Conservation (phyloP, 2,797 vertebrate genomes). For the Phalloptychus januarius region DNA sequence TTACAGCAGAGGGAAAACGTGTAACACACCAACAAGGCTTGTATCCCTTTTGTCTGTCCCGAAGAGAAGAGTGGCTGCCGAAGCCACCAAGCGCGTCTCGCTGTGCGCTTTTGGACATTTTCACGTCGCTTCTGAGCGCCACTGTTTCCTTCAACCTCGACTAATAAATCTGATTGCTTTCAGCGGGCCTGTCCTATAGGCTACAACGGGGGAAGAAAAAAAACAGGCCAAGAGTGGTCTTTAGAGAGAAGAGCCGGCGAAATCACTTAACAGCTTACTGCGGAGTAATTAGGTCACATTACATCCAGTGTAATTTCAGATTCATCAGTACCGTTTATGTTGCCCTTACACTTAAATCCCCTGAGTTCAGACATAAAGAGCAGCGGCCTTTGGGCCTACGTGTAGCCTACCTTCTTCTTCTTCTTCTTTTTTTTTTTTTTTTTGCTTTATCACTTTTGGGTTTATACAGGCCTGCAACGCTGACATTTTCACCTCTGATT, state of each 20-base stretch:
- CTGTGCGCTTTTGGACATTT: conserved; percentile 57
- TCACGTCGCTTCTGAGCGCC: conserved; percentile 52
- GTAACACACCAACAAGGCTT: conserved; percentile 42
- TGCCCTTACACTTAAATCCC: conserved; percentile 74
- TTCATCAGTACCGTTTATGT: conserved; percentile 79
- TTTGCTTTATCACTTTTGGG: conserved; percentile 20
- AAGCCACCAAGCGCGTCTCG: conserved; percentile 31
- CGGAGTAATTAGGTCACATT: conserved; percentile 83
- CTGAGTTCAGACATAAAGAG: conserved; percentile 63
- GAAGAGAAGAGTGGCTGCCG: conserved; percentile 29
- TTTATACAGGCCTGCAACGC: neutral
- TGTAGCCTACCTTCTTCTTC: conserved; percentile 35
- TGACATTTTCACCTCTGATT: conserved; percentile 57
- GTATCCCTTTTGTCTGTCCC: conserved; percentile 39
- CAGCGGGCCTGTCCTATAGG: conserved; percentile 73
- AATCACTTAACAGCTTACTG: conserved; percentile 81
- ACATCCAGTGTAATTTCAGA: conserved; percentile 78
- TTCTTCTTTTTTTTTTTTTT: neutral
- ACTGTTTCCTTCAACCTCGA: conserved; percentile 70
- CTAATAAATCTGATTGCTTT: conserved; percentile 78
- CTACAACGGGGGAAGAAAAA: conserved; percentile 51
- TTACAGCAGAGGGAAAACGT: conserved; percentile 34
- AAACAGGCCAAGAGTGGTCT: conserved; percentile 77
- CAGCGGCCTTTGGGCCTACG: conserved; percentile 58
- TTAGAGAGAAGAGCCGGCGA: conserved; percentile 71